Evolutionary conservation across 2,888 invertebrate genomes (phyloP).

Genomic region (Caenorhabditis sp.): DNA sequence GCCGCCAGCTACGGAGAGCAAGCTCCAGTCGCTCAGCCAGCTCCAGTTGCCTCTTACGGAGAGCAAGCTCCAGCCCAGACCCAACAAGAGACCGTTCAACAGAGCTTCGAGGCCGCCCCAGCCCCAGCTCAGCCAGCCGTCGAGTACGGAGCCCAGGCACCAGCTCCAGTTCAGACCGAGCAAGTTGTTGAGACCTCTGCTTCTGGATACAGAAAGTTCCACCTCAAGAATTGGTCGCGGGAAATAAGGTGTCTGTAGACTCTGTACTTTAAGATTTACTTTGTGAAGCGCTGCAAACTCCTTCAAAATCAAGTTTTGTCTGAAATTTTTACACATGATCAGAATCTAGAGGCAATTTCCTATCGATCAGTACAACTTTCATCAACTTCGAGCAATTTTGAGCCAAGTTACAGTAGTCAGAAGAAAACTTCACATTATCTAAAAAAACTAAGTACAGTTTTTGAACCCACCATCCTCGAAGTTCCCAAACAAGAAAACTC

Average conservation of each 20-base stretch:
- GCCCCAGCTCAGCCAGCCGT: slow-evolving; percentile 47
- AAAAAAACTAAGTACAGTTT: too few relatives aligned
- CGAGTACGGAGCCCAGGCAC: slow-evolving; percentile 57
- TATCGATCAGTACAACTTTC: too few relatives aligned
- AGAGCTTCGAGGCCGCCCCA: slow-evolving; percentile 51
- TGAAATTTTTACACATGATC: too few relatives aligned
- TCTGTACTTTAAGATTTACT: too few relatives aligned
- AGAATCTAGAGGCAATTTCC: too few relatives aligned
- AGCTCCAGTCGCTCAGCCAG: slow-evolving; percentile 46
- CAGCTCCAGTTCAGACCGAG: slow-evolving; percentile 48
- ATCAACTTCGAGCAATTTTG: not conserved
- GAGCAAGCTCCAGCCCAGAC: slow-evolving; percentile 60
- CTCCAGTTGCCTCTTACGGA: slow-evolving; percentile 54
- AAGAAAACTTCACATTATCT: too few relatives aligned
- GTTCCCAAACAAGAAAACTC: not conserved
- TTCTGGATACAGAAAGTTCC: slow-evolving; percentile 62
- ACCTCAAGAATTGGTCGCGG: too few relatives aligned
- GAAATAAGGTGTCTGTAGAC: too few relatives aligned
- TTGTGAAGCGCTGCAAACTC: too few relatives aligned
- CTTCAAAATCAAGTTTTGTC: too few relatives aligned
- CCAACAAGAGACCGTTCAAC: slow-evolving; percentile 35
- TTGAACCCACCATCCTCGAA: too few relatives aligned
- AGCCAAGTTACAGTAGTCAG: too few relatives aligned
- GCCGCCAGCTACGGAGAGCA: slow-evolving; percentile 39
- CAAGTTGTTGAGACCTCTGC: slow-evolving; percentile 61